Conservation (phyloP, 2,797 vertebrate species). For the Danio albolineatus region DNA sequence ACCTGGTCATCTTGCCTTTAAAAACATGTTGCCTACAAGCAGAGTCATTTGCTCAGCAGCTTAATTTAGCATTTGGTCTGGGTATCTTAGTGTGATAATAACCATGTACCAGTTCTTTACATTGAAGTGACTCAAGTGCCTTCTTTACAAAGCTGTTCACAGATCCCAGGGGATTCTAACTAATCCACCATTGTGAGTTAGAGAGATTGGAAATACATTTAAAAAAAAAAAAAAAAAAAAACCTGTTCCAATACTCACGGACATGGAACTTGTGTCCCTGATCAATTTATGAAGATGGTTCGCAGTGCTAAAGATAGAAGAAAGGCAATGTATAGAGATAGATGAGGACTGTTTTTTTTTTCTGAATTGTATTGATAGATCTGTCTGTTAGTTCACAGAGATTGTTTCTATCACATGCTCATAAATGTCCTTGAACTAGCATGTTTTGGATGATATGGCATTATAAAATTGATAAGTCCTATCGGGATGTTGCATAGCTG, state of each 20-base stretch:
- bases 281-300: not conserved
- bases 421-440: not conserved
- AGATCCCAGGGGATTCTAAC: no score
- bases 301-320: not conserved
- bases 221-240: no score
- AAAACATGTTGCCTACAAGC: no score
- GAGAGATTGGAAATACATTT: no score
- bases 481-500: not conserved
- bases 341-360: not conserved
- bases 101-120: not conserved
- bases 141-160: no score
- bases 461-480: not conserved
- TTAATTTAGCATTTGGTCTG: not conserved
- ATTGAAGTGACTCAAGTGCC: not conserved
- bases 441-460: not conserved
- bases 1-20: not conserved
- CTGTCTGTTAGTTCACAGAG: not conserved
- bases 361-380: not conserved
- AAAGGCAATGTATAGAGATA: not conserved
- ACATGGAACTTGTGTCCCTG: not conserved
- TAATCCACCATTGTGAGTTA: no score
- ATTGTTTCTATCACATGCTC: not conserved
- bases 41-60: not conserved
- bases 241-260: not conserved
- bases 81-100: not conserved